Base-by-base conservation (phyloP, 2,888 invertebrate species). In the Pimpla rufipes region DNA sequence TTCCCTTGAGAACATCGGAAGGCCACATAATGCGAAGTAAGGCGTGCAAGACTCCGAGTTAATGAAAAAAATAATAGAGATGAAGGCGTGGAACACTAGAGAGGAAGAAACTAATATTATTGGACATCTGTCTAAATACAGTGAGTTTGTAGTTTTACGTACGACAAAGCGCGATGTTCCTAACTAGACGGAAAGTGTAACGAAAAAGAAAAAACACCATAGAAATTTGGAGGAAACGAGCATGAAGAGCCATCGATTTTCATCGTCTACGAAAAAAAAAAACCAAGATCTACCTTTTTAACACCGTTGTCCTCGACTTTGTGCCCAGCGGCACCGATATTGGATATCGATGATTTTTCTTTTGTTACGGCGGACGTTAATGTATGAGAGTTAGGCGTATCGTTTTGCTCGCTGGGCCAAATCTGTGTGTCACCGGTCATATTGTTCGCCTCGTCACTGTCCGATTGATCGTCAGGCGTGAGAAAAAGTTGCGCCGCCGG, bases 401-500 rank as follows among this genome's bases (percentile, higher is more conserved):
- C 90, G 76, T 85, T 90, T 89, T 91, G 90, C 75, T 89, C 88
- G 81, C 81, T 89, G 86, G 89, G 90, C 92, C 92, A 92, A 84
- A 89, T 88, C 82, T 91, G 90, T 80, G 88, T 88, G 83, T 88
- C 90, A 84, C 86, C 88, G 87, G 88, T 86, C 87, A 89, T 90
- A 88, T 89, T 91, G 62, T 89, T 90, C 87, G 88, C 88, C 83
- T 92, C 92, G 71, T 92, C 92, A 86, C 91, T 92, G 81, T 92
- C 92, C 84, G 91, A 92, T 87, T 91, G 92, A 89, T 92, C 91
- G 81, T 92, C 91, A 84, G 91, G 90, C 84, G 89, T 91, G 85
- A 92, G 88, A 86, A 88, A 89, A 78, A 90, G 88, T 85, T 90
- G 90, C 70, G 90, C 84, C 68, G 88, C 85, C 84, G 91, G 88